Base-by-base conservation (phyloP, 2,113 vertebrate species). In the Turdus rufiventris region DNA sequence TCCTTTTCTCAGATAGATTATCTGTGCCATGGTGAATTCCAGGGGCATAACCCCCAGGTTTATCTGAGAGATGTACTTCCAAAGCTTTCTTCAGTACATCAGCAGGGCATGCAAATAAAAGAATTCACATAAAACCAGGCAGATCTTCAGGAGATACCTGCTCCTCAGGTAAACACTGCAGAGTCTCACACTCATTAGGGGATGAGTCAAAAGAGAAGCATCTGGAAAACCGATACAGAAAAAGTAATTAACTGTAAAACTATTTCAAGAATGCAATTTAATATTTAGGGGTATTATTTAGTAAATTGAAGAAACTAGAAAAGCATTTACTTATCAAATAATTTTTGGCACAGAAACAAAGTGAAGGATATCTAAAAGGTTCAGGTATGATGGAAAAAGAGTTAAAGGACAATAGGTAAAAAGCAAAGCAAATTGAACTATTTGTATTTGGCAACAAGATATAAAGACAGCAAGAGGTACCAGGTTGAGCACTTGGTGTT, bases 101-200 rank as follows among this genome's bases (percentile, higher is more conserved):
- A 84, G 38, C 28, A 90, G 67, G 83, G 31, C 0, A 4, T 65
- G 54, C 2, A 31, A 95, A 65, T 71, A 83, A 86, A 96, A 65
- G 70, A 94, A 91, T 94, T 88, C 85, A 84, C 70, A 92, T 91
- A 91, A 95, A 97, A 91, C 8, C 19, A 50, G 45, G 20, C 73
- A 85, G 42, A 29, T 23, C 15, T 89, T 90, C 56, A 71, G 68
- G 53, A 90, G 83, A 85, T 75, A 94, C 85, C 86, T 79, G 66
- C 38, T 93, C 11, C 75, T 86, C 88, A 95, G 91, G 92, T 91
- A 92, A 92, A 94, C 48, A 88, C 26, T 74, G 28, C 23, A 38
- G 17, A 70, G 10, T 51, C 31, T 88, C 25, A 29, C 12, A 14
- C 7, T 77, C 8, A 19, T 45, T 57, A 76, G 13, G 18, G 28